Evolutionary conservation across 1,140 invertebrate genomes (phyloP), one percentile per base, ranked within the genome.

Genomic region (Heterodera carotae): DNA sequence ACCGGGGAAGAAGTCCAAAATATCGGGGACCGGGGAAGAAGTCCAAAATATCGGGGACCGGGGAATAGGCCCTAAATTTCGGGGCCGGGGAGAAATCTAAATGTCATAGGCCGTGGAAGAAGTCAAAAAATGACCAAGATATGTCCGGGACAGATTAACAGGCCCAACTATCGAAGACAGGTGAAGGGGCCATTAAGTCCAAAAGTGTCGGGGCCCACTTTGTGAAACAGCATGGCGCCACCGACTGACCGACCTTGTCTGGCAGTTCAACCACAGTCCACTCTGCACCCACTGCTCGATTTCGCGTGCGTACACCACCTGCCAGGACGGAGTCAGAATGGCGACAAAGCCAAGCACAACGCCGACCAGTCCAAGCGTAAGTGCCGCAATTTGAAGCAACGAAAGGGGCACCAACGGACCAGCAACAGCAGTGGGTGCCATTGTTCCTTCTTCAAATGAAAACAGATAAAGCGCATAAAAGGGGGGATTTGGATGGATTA

Each of bases 221-320:
- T n/a, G n/a, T n/a, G n/a, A n/a, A n/a, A n/a, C n/a, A n/a, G n/a
- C n/a, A n/a, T n/a, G n/a, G n/a, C n/a, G n/a, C n/a, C n/a, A n/a
- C n/a, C n/a, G n/a, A n/a, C 39, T 43, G 15, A 69, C 75, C 15
- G 10, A 59, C 81, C 82, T 80, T 1, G 81, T 82, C 67, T 84
- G 82, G 39, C 82, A 82, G 60, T 84, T 82, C 70, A 82, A 15
- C 79, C 82, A 82, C 2, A 82, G 59, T 2, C 82, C 82, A 36
- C 80, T 84, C 53, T 85, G 81, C 36, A 83, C 68, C 82, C 82
- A 83, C 74, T 83, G 82, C 62, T 85, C 69, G 15, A 83, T 69
- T 43, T 83, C 82, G 34, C 82, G 68, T 5, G 83, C 83, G 64
- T 85, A 83, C 31, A 83, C 82, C 1, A 80, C 64, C 66, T 83